Evolutionary conservation across 1,140 invertebrate genomes (phyloP), one percentile per base, ranked within the genome.

Genomic region (Frieseomelitta varia): DNA sequence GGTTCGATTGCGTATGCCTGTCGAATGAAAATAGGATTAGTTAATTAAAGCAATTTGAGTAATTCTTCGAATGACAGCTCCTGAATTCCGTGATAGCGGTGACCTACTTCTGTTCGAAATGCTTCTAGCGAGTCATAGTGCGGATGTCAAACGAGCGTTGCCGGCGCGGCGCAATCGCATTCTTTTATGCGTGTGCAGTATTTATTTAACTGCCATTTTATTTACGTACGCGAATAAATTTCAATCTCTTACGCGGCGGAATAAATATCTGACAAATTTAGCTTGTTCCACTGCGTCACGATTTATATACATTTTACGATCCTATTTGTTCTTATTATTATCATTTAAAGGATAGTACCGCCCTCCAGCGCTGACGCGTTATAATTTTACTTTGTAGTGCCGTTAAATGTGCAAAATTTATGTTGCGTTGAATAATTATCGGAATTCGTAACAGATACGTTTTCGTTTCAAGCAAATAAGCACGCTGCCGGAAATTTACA

Each of bases 21-120:
- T 86, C 55, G 34, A 90, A 90, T 74, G 78, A 87, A 89, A 92
- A 91, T 65, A 86, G 82, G 83, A 92, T 92, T 88, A 92, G 79
- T 88, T 89, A 81, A 91, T 92, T 89, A 87, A 89, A 88, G 74
- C 81, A 63, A 86, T 85, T 89, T 61, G 58, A 58, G 39, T 79
- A 77, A 87, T 85, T 87, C 71, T 81, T 74, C 39, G 58, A 79
- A 81, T 74, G 80, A 87, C 80, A 68, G 79, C 12, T 67, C 19
- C 34, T 34, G 19, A 69, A 78, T 78, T 39, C 74, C 24, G 58
- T 4, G 69, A 74, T 65, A 72, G 12, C 58, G 71, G 30, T 75
- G 79, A 81, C 79, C 79, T 34, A 81, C 47, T 81, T 81, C 24
- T 58, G 68, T 21, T 51, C 21, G 30, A n/a, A 74, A 65, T 15